These are phyloP conservation scores for Dipodomys stephensi DNA, from an alignment of 2,113 vertebrate species.

Conservation along the genomic window DNA sequence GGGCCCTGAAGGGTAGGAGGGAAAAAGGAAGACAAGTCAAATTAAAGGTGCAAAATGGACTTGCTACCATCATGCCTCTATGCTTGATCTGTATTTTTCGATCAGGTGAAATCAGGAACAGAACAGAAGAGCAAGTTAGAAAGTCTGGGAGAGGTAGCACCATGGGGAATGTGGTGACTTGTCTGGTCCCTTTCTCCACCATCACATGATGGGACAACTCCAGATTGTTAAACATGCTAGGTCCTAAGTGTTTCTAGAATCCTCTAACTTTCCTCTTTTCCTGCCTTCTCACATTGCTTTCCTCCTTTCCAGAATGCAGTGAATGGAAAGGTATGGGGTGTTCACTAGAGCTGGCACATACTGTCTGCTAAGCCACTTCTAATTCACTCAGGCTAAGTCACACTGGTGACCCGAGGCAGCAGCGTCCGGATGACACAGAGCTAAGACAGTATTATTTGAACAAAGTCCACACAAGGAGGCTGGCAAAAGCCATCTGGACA, in stretches of 20 bases:
- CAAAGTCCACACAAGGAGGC: neutral
- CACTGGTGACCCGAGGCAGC: neutral
- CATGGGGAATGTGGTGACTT: accelerated
- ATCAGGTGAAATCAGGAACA: neutral
- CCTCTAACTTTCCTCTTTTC: neutral
- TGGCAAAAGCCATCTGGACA: neutral
- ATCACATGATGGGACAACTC: neutral
- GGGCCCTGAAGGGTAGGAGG: neutral
- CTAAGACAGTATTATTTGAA: neutral
- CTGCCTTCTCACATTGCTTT: neutral
- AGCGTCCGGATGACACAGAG: neutral
- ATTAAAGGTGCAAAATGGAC: neutral
- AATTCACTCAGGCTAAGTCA: neutral
- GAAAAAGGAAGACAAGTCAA: neutral
- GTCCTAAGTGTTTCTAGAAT: slow-evolving; percentile 1
- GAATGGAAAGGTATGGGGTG: neutral
- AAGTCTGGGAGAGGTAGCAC: too few relatives aligned
- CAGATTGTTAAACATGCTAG: neutral
- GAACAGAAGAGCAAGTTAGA: neutral
- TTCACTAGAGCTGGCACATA: neutral
- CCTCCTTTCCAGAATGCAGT: neutral
- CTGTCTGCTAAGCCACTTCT: neutral
- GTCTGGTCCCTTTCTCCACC: neutral
- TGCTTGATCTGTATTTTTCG: neutral
- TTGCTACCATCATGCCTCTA: neutral